A percentile compares a stretch with the other conserved stretches of the same genome.
phyloP scores from a whole-genome alignment of 2,797 vertebrate genomes.

The Coregonus ussuriensis region DNA sequence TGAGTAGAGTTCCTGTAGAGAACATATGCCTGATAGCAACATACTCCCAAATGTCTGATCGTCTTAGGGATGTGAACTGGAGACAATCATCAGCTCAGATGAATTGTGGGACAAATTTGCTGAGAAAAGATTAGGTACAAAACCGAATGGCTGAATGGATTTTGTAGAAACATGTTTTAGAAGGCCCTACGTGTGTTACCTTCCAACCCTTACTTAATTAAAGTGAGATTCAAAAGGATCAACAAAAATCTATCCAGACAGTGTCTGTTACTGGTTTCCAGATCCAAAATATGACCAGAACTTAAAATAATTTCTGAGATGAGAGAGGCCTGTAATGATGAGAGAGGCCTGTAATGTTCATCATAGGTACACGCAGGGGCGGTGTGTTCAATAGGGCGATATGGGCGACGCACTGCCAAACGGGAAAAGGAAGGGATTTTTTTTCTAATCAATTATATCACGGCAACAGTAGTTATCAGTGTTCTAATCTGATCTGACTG shows the following conservation, averaged over 20 bases:
- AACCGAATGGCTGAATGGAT: background rate
- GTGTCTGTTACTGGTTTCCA: background rate
- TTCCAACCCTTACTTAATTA: background rate
- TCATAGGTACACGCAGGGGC: too few relatives aligned
- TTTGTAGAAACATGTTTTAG: too few relatives aligned
- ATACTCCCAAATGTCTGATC: background rate
- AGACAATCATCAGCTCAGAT: background rate
- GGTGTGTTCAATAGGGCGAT: too few relatives aligned
- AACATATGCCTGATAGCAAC: background rate
- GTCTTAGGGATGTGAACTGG: background rate
- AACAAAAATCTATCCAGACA: background rate
- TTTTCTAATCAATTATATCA: too few relatives aligned
- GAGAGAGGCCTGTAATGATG: too few relatives aligned
- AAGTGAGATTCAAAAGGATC: background rate
- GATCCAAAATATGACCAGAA: background rate
- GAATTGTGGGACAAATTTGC: background rate
- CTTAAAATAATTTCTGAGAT: background rate
- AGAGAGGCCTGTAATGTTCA: too few relatives aligned
- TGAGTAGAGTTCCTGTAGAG: background rate
- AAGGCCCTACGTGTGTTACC: background rate
- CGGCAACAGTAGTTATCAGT: too few relatives aligned
- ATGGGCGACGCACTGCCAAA: too few relatives aligned
- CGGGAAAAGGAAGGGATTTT: too few relatives aligned
- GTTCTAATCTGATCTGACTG: too few relatives aligned
- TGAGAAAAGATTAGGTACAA: background rate